Conservation (phyloP, 1,140 invertebrate species). For the Wiebesia pumilae region DNA sequence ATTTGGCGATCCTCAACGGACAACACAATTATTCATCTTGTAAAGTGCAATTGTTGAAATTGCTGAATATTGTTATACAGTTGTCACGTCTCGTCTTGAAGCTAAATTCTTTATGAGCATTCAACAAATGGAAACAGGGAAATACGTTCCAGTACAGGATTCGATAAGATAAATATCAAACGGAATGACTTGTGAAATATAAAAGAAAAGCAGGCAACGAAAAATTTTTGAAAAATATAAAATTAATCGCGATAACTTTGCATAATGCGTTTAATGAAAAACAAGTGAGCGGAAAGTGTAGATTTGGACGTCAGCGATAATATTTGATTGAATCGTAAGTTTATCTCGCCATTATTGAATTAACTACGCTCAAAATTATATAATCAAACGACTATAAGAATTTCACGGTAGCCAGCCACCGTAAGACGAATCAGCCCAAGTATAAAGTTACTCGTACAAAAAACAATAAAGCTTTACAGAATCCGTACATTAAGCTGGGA, state of each 20-base stretch:
- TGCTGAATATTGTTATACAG: neutral
- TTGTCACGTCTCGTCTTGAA: neutral
- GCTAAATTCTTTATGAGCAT: neutral
- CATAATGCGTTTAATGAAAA: neutral
- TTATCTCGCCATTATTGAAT: constrained; percentile 11
- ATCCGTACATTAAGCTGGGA: neutral
- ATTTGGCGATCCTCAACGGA: neutral
- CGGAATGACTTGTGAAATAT: neutral
- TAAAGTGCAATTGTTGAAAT: neutral
- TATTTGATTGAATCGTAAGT: neutral
- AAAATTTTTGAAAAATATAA: neutral
- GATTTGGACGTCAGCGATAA: neutral
- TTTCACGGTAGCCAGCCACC: constrained; percentile 8
- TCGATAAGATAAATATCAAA: neutral
- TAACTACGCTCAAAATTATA: constrained; percentile 22
- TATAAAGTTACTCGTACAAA: constrained; percentile 2
- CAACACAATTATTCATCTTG: neutral
- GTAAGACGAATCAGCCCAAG: constrained; percentile 2
- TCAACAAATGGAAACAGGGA: neutral
- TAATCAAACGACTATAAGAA: constrained; percentile 18
- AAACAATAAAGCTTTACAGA: neutral
- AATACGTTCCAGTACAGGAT: neutral
- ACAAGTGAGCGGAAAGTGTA: neutral
- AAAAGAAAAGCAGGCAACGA: neutral
- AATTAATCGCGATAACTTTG: neutral